Evolutionary conservation across 2,113 vertebrate genomes (phyloP), one percentile per base, ranked within the genome.

Genomic region (Anas platyrhynchos): DNA sequence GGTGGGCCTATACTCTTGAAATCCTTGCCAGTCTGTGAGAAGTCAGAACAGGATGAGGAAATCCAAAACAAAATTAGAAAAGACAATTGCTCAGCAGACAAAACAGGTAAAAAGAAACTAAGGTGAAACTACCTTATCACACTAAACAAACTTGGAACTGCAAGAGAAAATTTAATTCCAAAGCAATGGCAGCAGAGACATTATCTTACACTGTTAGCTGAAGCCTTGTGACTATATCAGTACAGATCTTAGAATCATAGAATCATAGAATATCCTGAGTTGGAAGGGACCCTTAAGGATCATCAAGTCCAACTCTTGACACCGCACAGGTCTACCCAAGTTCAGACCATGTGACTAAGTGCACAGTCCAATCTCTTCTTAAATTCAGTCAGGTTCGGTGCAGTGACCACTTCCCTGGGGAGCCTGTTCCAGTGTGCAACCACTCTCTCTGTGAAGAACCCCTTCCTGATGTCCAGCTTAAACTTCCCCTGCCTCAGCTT

Each of bases 51-150:
- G 22, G 23, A n/a, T 69, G 25, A 73, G 21, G 12, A 86, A 79
- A 85, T n/a, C 4, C 32, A 50, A 88, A 86, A 6, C 21, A 67
- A 66, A 83, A 80, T 31, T 43, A 80, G 27, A 69, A 75, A 80
- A 86, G 22, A 55, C 56, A 77, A 59, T 65, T 72, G 63, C 6
- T 26, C 72, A 82, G 54, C 13, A 38, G 34, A 75, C 5, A 67
- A 80, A 84, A 76, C 0, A 0, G 3, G 9, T 8, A 3, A 0
- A 5, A 66, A 25, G 59, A 82, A 17, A 6, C 14, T 71, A 43
- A 63, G 8, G 6, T 32, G 10, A 67, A 91, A 31, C 11, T 77
- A 34, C 17, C 76, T 84, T 31, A 85, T 14, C 41, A 44, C 13
- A 91, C 79, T 55, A 77, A 74, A 14, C 18, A 83, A 77, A 4